Evolutionary conservation across 2,113 vertebrate species (phyloP), one percentile per base, ranked within the genome.

Genomic region (Vidua macroura): DNA sequence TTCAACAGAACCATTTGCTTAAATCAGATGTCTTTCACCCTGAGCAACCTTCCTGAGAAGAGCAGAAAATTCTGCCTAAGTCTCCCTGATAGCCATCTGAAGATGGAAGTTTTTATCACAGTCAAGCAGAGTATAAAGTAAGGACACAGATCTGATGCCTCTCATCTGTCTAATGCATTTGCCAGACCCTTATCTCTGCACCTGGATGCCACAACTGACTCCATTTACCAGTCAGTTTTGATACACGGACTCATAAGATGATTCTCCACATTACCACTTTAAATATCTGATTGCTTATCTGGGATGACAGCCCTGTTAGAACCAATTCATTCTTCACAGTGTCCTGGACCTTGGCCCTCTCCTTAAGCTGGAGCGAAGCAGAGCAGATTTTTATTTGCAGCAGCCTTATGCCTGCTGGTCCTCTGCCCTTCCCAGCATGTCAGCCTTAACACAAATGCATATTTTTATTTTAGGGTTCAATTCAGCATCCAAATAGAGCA

Each of bases 281-380:
- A 92, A 95, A 95, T 97, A 95, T 91, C 76, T 92, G 82, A 93
- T 80, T 93, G 76, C 79, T 95, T 96, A 95, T 96, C 90, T 90
- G 79, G 68, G 76, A 88, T 91, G 92, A 96, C 95, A 96, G 90
- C 27, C 48, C 82, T 93, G 92, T 94, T 93, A 88, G 93, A 95
- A 95, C 93, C 72, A 83, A 88, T 95, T 90, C 87, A 75, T 90
- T 88, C 87, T 90, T 85, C 80, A 55, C 12, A 88, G 75, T 59
- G 56, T 59, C 74, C 79, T 83, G 85, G 78, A 86, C 76, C 90
- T 79, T 56, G 73, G 73, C 51, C 73, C 86, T 90, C 91, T 70
- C 5, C 75, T 78, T 84, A 70, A 94, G 68, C 60, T 75, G 30
- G 53, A 90, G 44, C 1, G 49, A 92, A 88, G 66, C 72, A 81